Evolutionary conservation across 2,113 vertebrate genomes (phyloP).

Genomic region (Eublepharis macularius): DNA sequence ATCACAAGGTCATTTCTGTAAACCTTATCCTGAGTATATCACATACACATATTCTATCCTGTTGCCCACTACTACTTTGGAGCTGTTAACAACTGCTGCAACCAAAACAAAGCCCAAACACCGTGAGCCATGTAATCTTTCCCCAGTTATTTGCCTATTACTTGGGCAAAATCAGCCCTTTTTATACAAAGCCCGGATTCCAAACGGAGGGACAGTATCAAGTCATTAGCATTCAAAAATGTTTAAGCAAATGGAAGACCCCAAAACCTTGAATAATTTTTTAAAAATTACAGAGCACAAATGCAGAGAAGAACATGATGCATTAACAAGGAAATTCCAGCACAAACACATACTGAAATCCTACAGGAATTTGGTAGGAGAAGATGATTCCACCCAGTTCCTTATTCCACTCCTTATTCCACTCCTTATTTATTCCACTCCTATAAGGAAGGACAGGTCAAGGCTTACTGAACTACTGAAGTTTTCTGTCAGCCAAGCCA

Average conservation of each 20-base stretch:
- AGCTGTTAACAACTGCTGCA: not conserved
- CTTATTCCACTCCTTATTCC: not conserved
- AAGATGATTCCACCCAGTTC: not conserved
- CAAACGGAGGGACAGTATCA: slow-evolving; percentile 42
- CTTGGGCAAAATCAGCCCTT: not conserved
- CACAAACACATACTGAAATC: slow-evolving; percentile 7
- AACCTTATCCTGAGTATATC: slow-evolving; percentile 16
- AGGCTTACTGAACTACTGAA: not conserved
- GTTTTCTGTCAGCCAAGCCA: slow-evolving; percentile 20
- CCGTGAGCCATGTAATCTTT: not conserved
- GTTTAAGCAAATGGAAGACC: slow-evolving; percentile 60
- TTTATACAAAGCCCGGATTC: slow-evolving; percentile 21
- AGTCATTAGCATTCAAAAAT: slow-evolving; percentile 54
- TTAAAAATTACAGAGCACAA: slow-evolving; percentile 52
- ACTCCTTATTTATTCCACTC: not conserved
- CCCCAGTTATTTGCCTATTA: not conserved
- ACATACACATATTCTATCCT: slow-evolving; percentile 29
- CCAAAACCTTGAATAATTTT: slow-evolving; percentile 29
- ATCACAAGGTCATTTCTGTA: slow-evolving; percentile 12
- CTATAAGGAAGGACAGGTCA: not conserved
- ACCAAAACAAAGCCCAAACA: not conserved
- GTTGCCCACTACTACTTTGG: not conserved
- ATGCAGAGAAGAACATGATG: slow-evolving; percentile 38
- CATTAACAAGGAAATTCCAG: slow-evolving; percentile 31
- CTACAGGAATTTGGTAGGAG: not conserved